Evolutionary conservation across 2,113 vertebrate species (phyloP), one percentile per base, ranked within the genome.

Genomic region (Cynopterus brachyotis): DNA sequence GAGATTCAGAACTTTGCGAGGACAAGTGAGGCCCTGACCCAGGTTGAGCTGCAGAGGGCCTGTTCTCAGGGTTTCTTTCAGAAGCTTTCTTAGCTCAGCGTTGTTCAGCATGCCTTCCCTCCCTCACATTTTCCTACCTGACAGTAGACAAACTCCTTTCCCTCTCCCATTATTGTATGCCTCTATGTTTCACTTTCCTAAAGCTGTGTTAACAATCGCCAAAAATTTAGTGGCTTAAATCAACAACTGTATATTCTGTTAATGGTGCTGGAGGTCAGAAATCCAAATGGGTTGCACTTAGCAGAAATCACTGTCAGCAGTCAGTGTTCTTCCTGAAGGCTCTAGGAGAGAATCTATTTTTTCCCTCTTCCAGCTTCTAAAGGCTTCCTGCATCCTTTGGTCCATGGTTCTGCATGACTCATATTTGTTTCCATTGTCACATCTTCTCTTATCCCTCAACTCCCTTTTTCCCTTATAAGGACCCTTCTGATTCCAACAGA

Each of bases 31-130:
- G 26, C 26, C 40, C n/a, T 22, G 6, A 37, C 22, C 1, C 1
- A 0, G 16, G 15, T 59, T 30, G 2, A 28, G 37, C 1, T 17
- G 0, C 32, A 26, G 32, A 17, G 13, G 32, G 11, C 3, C 13
- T 53, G 35, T 67, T 45, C 45, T 40, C 30, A 40, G 69, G 12
- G n/a, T 28, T 26, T 26, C 6, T 10, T 47, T 15, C n/a, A 81
- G 73, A 59, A 92, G 47, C 57, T 66, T 10, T 13, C 2, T 32
- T 22, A 59, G 22, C 45, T 91, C n/a, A 35, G n/a, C 10, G 20
- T 42, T 64, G 30, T 37, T 35, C 15, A 16, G 30, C 10, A 26
- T 16, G 20, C 35, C 7, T 15, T 32, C 13, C 9, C 0, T 28
- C n/a, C 42, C 16, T 47, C 4, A 15, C 1, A 45, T 42, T 26